Base-by-base conservation (phyloP, 2,888 invertebrate genomes). In the Trachelus iudaicus region DNA sequence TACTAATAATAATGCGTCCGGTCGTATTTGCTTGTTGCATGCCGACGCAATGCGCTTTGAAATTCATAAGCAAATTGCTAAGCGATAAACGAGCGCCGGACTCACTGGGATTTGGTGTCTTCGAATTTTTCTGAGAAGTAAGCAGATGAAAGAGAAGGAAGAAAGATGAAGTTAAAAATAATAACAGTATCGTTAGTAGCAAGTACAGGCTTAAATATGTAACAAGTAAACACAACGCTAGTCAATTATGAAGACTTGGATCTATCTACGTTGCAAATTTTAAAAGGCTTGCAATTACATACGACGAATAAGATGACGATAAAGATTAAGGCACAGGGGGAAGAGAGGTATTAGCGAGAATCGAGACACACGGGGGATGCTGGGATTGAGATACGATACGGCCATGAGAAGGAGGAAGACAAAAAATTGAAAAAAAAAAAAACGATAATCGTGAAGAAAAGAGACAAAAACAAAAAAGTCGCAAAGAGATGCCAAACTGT, bases 171-270 rank as follows among this genome's bases (percentile, higher is more conserved):
- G 40, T 9, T 9, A 23, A 56, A 56, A 56, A 23, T 9, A 56
- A 56, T 56, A 56, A 56, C 56, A 56, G 9, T 56, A 56, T 56
- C 56, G 56, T 56, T 56, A 56, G 56, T 56, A 56, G 56, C 56
- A 23, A 15, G 56, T 56, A 71, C 71, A 71, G 34, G 31, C 71
- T 71, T 71, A 34, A 71, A 33, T 71, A 31, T 71, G n/a, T 71
- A 71, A 71, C 71, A 34, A 71, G 71, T 71, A 71, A 56, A 71
- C 34, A 86, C 84, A 88, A 87, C 88, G 89, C 90, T 91, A 91
- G 91, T 91, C 91, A 91, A 91, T 91, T 91, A 90, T 83, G 83
- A 85, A 88, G 85, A 89, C 83, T 86, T 86, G 81, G 81, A 87
- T 84, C 79, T 81, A 78, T 76, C 77, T 79, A 77, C 35, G 77